Percentiles rank a stretch among this genome's conserved stretches.
Conservation (phyloP, 2,888 invertebrate genomes). For the Drosophila atripex region DNA sequence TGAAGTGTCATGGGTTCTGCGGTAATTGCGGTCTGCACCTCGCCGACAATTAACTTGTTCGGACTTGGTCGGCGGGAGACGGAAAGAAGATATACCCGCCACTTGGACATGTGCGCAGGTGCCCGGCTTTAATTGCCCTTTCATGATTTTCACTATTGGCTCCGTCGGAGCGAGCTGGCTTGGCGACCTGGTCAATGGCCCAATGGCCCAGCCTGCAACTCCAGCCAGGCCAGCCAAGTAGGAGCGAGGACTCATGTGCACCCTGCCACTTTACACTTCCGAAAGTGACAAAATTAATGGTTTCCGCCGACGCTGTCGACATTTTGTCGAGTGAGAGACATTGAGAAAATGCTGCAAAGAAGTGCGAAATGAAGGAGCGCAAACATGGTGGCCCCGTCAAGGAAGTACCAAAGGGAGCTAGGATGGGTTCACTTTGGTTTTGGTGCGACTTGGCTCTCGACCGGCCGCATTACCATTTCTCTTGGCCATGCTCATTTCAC, state of each 20-base stretch:
- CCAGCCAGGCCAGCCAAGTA: constrained; percentile 23
- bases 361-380: constrained; percentile 27
- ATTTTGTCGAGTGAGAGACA: constrained; percentile 61
- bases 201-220: constrained; percentile 23
- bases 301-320: constrained; percentile 72
- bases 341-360: constrained; percentile 60
- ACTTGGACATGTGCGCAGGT: constrained; percentile 52
- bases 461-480: constrained; percentile 72
- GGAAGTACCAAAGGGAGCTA: constrained; percentile 10
- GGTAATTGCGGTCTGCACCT: constrained; percentile 66
- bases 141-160: constrained; percentile 69
- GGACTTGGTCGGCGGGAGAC: constrained; percentile 43
- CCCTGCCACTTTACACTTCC: constrained; percentile 48
- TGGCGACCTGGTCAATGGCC: constrained; percentile 41
- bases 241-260: constrained; percentile 50
- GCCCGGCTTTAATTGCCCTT: constrained; percentile 69
- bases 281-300: constrained; percentile 80
- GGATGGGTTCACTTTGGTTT: constrained; percentile 3
- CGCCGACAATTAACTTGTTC: constrained; percentile 72
- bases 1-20: constrained; percentile 55
- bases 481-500: constrained; percentile 73
- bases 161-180: background rate
- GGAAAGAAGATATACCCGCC: constrained; percentile 21
- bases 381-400: constrained; percentile 7
- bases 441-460: constrained; percentile 36